These are phyloP conservation scores for Squalus acanthias DNA, from an alignment of 2,797 vertebrate genomes.

Conservation along the genomic window DNA sequence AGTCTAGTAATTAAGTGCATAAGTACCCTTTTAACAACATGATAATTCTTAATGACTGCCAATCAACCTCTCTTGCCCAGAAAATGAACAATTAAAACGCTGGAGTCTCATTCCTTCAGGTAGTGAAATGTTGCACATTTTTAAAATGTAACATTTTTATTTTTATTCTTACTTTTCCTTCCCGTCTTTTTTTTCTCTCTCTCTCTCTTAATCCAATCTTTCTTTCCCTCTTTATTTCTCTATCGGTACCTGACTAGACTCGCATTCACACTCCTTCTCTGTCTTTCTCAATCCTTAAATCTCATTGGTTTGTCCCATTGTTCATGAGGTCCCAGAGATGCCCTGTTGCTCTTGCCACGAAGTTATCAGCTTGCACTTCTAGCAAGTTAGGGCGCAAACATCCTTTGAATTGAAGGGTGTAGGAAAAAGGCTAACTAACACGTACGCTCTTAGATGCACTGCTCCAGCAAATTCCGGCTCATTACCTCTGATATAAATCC, in stretches of 20 bases:
- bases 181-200: not conserved
- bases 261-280: not conserved
- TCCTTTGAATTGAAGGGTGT: not conserved
- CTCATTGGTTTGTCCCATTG: not conserved
- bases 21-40: not conserved
- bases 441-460: not conserved
- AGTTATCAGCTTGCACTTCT: not conserved
- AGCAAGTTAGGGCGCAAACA: not conserved
- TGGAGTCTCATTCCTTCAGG: no score
- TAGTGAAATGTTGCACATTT: not conserved
- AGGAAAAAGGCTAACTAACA: not conserved
- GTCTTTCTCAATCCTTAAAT: not conserved
- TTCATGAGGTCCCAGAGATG: not conserved
- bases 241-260: not conserved
- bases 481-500: not conserved
- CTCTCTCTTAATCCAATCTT: not conserved
- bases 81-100: not conserved
- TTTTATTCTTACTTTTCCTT: slow-evolving; percentile 1
- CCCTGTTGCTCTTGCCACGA: not conserved
- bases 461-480: not conserved
- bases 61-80: not conserved
- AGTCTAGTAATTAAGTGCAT: not conserved
- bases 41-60: not conserved
- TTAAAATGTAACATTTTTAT: not conserved
- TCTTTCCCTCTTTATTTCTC: not conserved